Conservation (phyloP, 2,888 invertebrate species). For the Polyommatus icarus region DNA sequence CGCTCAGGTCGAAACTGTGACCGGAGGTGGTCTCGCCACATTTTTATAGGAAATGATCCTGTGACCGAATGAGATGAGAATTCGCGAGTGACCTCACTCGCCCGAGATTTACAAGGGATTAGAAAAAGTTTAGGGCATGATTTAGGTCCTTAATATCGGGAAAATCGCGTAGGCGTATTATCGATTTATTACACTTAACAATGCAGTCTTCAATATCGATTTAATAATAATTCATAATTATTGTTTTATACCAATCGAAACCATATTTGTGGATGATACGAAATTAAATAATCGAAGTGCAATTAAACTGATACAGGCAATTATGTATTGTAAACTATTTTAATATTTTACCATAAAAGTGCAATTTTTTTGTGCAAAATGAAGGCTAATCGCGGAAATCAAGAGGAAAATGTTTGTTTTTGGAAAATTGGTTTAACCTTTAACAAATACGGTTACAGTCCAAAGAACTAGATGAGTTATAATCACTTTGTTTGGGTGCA, state of each 20-base stretch:
- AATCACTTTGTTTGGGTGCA: background rate
- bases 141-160: background rate
- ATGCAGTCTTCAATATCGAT: background rate
- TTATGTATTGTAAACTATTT: conserved; percentile 18
- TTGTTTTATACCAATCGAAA: conserved; percentile 9
- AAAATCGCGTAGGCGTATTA: background rate
- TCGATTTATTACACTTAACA: background rate
- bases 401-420: background rate
- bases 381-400: background rate
- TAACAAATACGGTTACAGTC: background rate
- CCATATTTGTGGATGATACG: background rate
- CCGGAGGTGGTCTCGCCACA: conserved; percentile 59
- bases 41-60: conserved; percentile 73
- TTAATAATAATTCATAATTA: background rate
- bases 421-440: conserved; percentile 7
- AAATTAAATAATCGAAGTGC: conserved; percentile 4
- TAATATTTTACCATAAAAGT: conserved; percentile 8
- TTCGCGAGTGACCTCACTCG: conserved; percentile 65
- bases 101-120: conserved; percentile 44
- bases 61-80: conserved; percentile 53
- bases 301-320: background rate
- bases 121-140: conserved; percentile 38
- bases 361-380: background rate
- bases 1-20: conserved; percentile 66
- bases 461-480: background rate